Conservation (phyloP, 2,797 vertebrate genomes). For the Anabacerthia variegaticeps region DNA sequence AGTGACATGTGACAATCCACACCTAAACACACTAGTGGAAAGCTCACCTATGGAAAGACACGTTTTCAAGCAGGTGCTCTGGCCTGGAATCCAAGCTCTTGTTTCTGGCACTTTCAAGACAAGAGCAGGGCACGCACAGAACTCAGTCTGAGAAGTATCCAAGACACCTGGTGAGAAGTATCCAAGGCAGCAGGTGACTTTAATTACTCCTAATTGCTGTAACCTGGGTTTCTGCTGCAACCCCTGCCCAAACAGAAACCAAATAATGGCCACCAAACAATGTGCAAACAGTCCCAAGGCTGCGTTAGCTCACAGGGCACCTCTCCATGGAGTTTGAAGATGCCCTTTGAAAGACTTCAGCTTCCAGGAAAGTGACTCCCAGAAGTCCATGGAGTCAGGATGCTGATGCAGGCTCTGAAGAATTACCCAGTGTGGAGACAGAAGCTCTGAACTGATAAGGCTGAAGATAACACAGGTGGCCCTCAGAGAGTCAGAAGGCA, state of each 20-base stretch:
- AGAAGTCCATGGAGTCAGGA: neutral
- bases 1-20: neutral
- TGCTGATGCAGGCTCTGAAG: neutral
- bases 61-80: neutral
- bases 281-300: neutral
- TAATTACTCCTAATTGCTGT: neutral
- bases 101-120: neutral
- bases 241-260: neutral
- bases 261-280: neutral
- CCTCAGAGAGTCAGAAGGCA: neutral
- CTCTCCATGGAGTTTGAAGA: neutral
- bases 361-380: neutral
- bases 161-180: neutral
- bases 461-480: neutral
- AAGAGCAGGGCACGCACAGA: neutral
- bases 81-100: neutral
- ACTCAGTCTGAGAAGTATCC: neutral
- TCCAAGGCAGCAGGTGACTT: neutral
- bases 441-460: neutral
- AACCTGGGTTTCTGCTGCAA: neutral
- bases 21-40: neutral
- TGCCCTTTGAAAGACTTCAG: neutral
- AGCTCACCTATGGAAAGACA: neutral
- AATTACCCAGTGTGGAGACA: neutral
- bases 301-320: neutral